Evolutionary conservation across 2,888 invertebrate genomes (phyloP).

Genomic region (Hybos culiciformis): DNA sequence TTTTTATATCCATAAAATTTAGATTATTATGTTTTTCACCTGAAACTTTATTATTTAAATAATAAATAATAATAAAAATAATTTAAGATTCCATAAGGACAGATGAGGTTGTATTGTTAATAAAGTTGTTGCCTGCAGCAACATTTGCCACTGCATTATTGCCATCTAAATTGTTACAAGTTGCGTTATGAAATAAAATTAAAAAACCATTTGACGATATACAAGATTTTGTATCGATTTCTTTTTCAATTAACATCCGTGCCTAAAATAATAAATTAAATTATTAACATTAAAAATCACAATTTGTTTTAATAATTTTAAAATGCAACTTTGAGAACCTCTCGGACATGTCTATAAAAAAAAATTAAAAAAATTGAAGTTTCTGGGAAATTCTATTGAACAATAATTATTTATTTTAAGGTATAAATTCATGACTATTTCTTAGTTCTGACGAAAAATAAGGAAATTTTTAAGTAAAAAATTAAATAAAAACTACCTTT

Average conservation of each 20-base stretch:
- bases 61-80: too few relatives aligned
- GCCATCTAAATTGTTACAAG: slow-evolving; percentile 7
- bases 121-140: slow-evolving; percentile 12
- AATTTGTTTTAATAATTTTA: too few relatives aligned
- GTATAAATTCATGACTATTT: too few relatives aligned
- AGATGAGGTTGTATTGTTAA: slow-evolving; percentile 8
- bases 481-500: slow-evolving; percentile 37
- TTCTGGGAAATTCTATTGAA: too few relatives aligned
- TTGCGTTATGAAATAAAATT: slow-evolving; percentile 27
- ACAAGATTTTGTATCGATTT: slow-evolving; percentile 30
- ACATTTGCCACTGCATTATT: slow-evolving; percentile 18
- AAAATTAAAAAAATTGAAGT: too few relatives aligned
- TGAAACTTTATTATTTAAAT: too few relatives aligned
- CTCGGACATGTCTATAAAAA: too few relatives aligned
- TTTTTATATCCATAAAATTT: too few relatives aligned
- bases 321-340: too few relatives aligned
- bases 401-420: too few relatives aligned
- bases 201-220: slow-evolving; percentile 31
- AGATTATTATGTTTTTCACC: too few relatives aligned
- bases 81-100: slow-evolving; percentile 17
- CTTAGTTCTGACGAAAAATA: too few relatives aligned
- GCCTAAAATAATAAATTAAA: slow-evolving; percentile 21
- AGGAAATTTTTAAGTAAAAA: neutral
- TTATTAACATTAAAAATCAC: neutral
- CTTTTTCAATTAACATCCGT: slow-evolving; percentile 34